Evolutionary conservation across 2,113 vertebrate genomes (phyloP).

Genomic region (Chaetura pelagica): DNA sequence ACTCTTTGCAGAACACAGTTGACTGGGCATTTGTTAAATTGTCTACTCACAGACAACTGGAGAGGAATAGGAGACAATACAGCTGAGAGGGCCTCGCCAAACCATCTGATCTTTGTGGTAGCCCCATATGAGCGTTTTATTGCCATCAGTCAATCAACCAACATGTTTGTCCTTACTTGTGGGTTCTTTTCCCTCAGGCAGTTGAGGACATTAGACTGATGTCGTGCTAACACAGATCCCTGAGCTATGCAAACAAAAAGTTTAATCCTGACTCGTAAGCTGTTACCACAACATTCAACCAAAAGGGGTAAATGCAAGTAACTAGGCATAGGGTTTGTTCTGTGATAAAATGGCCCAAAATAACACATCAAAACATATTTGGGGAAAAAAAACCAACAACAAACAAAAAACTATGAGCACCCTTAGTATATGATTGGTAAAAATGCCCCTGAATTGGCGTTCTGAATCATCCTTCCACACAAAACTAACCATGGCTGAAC

Average conservation of each 20-base stretch:
- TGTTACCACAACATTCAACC: background rate
- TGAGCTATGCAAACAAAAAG: background rate
- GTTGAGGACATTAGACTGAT: background rate
- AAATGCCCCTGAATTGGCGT: background rate
- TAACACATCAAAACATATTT: background rate
- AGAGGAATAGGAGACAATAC: background rate
- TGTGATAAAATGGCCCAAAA: background rate
- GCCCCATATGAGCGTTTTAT: background rate
- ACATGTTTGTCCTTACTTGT: background rate
- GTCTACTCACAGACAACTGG: background rate
- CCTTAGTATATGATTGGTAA: background rate
- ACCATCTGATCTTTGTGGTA: conserved; percentile 9
- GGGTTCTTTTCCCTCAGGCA: conserved; percentile 6
- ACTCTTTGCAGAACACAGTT: background rate
- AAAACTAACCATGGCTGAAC: background rate
- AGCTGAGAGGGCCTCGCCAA: background rate
- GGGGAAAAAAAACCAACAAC: background rate
- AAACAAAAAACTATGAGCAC: background rate
- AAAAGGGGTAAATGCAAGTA: background rate
- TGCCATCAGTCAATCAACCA: conserved; percentile 46
- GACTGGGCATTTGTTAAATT: background rate
- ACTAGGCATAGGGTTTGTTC: background rate
- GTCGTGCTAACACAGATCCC: background rate
- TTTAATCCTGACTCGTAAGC: background rate
- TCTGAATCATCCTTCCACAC: background rate